These are phyloP conservation scores for Megastigmus dorsalis DNA, from an alignment of 2,888 invertebrate species.

Conservation along the genomic window DNA sequence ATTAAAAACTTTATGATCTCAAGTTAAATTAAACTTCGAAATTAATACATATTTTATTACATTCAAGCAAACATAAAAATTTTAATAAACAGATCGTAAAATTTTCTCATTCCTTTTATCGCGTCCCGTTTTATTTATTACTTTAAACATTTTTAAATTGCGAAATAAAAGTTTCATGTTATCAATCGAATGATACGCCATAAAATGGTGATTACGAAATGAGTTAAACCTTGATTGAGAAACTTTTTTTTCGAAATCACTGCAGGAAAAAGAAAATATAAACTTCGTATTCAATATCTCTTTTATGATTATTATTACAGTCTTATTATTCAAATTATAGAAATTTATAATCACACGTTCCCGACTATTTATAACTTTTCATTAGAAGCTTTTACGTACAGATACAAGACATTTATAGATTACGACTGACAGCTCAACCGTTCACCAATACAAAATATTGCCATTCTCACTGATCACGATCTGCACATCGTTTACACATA, in stretches of 20 bases:
- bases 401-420: conserved; percentile 18
- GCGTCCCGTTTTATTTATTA: conserved; percentile 38
- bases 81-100: conserved; percentile 35
- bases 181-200: conserved; percentile 31
- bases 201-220: conserved; percentile 33
- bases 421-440: neutral
- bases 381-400: no score
- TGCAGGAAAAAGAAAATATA: no score
- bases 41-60: conserved; percentile 33
- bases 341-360: no score
- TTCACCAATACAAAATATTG: conserved; percentile 8
- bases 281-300: no score
- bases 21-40: conserved; percentile 33
- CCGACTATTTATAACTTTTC: no score
- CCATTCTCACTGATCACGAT: conserved; percentile 1
- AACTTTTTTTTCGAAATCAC: no score
- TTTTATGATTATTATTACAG: neutral
- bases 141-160: conserved; percentile 26
- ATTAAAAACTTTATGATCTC: neutral
- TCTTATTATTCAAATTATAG: neutral
- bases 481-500: neutral
- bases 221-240: neutral
- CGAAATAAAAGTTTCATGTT: conserved; percentile 33
- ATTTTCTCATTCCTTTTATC: conserved; percentile 36
- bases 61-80: conserved; percentile 31